Base-by-base conservation (phyloP, 2,888 invertebrate genomes). In the Diaphora mendica region DNA sequence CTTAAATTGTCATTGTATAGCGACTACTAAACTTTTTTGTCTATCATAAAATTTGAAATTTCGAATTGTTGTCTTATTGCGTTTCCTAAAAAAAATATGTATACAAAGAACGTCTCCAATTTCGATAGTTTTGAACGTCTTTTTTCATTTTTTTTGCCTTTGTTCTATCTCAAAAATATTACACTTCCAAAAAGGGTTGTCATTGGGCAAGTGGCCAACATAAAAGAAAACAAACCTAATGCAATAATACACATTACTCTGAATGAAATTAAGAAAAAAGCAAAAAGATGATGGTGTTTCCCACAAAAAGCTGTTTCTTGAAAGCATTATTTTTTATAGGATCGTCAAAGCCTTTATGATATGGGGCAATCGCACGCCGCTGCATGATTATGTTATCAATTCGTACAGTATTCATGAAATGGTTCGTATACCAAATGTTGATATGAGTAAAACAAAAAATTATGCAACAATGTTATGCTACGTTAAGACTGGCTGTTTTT, bases 351-450 rank as follows among this genome's bases (percentile, higher is more conserved):
- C 9, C n/a, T 55, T n/a, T 55, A 55, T 55, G 51, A 55, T 55
- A 55, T 55, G n/a, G 51, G 3, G 20, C 20, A 51, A 8, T 51
- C 51, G 23, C 51, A 48, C n/a, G n/a, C n/a, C 51, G 51, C 51
- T 55, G 51, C n/a, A 51, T 51, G 51, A 51, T 51, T 51, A 51
- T 55, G 51, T 55, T 7, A 55, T 20, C 9, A 55, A 30, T 35
- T 68, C 35, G 76, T 51, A 35, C 77, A 55, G 11, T 55, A 55
- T 55, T 55, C 51, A 55, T 55, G 51, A 55, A n/a, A 7, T 55
- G 51, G n/a, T 23, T 55, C 2, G 51, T n/a, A n/a, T n/a, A n/a
- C n/a, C 23, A n/a, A 23, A 55, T n/a, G 51, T 51, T 51, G 51
- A 23, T 17, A 48, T n/a, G 20, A 55, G n/a, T 11, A 3, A n/a